Conservation (phyloP, 2,797 vertebrate genomes). For the Nannoperca australis region DNA sequence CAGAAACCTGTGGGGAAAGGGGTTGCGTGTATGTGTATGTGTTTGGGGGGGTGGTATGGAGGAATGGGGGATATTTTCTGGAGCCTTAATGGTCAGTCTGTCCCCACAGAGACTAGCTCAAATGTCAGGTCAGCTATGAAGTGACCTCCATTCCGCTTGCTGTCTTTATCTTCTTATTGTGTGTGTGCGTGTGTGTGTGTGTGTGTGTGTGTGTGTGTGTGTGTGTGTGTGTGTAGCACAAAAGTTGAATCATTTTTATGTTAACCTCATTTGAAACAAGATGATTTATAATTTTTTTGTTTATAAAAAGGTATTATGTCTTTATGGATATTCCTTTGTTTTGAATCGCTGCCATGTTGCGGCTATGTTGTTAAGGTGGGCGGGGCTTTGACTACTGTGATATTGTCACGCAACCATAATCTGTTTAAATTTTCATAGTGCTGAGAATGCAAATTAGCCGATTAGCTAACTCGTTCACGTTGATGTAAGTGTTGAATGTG, state of each 20-base stretch:
- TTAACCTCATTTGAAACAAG: constrained; percentile 4
- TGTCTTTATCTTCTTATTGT: constrained; percentile 45
- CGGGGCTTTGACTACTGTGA: background rate
- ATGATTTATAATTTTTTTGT: background rate
- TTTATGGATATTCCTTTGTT: background rate
- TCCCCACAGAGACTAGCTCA: constrained; percentile 80
- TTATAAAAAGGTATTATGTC: background rate
- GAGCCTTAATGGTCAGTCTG: constrained; percentile 76
- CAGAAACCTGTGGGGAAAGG: background rate
- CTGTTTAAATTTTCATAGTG: background rate
- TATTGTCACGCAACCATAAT: background rate
- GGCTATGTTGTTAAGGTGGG: background rate
- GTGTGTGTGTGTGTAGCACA: too few relatives aligned
- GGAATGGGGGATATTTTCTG: constrained; percentile 53
- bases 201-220: background rate
- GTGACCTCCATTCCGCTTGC: constrained; percentile 71
- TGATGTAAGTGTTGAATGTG: background rate
- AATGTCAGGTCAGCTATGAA: constrained; percentile 82
- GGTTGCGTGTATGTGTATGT: background rate
- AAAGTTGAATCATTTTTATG: constrained; percentile 8
- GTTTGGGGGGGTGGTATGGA: constrained; percentile 44
- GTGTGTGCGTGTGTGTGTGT: background rate
- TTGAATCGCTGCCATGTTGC: background rate
- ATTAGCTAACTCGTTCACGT: background rate
- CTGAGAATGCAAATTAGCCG: background rate